A percentile compares a stretch with the other conserved stretches of the same genome.
Conservation (phyloP, 2,888 invertebrate species). For the Heliconius sara region DNA sequence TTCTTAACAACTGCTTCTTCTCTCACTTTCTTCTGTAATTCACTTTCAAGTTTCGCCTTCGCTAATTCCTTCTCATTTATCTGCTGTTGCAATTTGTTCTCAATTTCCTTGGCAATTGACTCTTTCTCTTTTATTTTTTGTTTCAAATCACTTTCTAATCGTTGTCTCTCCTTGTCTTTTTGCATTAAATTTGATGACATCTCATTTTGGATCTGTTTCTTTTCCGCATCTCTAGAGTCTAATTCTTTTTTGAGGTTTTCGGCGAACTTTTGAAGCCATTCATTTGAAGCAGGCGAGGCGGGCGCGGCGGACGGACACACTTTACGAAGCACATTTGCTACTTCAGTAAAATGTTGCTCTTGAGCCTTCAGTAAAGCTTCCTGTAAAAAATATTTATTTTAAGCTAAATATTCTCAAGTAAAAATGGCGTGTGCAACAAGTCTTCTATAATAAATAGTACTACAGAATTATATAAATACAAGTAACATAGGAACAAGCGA, state of each 20-base stretch:
- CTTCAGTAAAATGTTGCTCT: slow-evolving; percentile 85
- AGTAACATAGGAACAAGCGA: slow-evolving; percentile 59
- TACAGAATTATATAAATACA: not conserved
- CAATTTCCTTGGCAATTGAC: slow-evolving; percentile 36
- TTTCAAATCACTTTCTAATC: slow-evolving; percentile 41
- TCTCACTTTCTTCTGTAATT: slow-evolving; percentile 45
- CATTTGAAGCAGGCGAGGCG: slow-evolving; percentile 52
- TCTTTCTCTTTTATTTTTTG: slow-evolving; percentile 46
- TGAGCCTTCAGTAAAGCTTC: slow-evolving; percentile 80
- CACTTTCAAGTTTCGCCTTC: slow-evolving; percentile 44
- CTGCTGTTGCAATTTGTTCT: slow-evolving; percentile 44
- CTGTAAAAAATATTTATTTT: slow-evolving; percentile 52
- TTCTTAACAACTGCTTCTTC: slow-evolving; percentile 51
- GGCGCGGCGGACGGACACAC: slow-evolving; percentile 67
- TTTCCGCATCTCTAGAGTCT: slow-evolving; percentile 44
- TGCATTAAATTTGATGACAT: slow-evolving; percentile 37
- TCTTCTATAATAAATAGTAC: not conserved
- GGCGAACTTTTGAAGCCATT: slow-evolving; percentile 69
- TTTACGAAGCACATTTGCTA: slow-evolving; percentile 67
- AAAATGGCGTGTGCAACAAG: not conserved
- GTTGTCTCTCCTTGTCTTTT: slow-evolving; percentile 47
- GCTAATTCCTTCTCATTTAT: slow-evolving; percentile 44
- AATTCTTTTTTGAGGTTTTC: slow-evolving; percentile 64
- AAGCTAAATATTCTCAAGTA: not conserved
- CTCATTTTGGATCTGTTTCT: slow-evolving; percentile 40